These are phyloP conservation scores for Triplophysa rosa DNA, from an alignment of 2,113 vertebrate genomes.

Conservation along the genomic window DNA sequence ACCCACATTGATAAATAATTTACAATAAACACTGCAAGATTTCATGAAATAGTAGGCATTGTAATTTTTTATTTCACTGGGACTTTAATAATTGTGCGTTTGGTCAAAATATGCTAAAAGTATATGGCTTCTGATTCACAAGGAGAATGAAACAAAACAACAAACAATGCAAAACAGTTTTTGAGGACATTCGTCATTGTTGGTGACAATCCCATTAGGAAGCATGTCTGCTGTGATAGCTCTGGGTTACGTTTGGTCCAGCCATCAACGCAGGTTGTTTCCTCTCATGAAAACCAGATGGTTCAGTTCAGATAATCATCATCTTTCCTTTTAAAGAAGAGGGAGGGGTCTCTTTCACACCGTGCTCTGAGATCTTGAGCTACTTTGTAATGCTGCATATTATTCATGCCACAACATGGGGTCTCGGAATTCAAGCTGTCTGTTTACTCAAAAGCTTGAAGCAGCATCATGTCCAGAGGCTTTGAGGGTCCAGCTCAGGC, in stretches of 20 bases:
- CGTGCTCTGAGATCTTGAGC: conserved; percentile 80
- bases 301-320: conserved; percentile 55
- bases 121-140: not conserved
- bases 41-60: too few species aligned
- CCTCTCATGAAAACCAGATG: conserved; percentile 63
- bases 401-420: conserved; percentile 84
- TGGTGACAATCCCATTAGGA: conserved; percentile 7
- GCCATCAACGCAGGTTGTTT: conserved; percentile 23
- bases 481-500: conserved; percentile 82
- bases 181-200: not conserved
- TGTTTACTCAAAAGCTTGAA: conserved; percentile 81
- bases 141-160: too few species aligned
- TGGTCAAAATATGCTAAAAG: too few species aligned
- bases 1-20: too few species aligned
- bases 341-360: conserved; percentile 76
- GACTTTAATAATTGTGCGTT: too few species aligned
- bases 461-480: conserved; percentile 83
- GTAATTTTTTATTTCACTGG: too few species aligned
- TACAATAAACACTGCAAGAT: too few species aligned
- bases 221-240: conserved; percentile 2
- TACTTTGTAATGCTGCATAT: conserved; percentile 75
- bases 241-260: conserved; percentile 25
- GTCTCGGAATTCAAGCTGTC: conserved; percentile 73
- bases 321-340: conserved; percentile 54
- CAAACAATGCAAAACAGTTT: not conserved